phyloP scores from a whole-genome alignment of 2,888 invertebrate genomes.

The Diaprepes abbreviatus region DNA sequence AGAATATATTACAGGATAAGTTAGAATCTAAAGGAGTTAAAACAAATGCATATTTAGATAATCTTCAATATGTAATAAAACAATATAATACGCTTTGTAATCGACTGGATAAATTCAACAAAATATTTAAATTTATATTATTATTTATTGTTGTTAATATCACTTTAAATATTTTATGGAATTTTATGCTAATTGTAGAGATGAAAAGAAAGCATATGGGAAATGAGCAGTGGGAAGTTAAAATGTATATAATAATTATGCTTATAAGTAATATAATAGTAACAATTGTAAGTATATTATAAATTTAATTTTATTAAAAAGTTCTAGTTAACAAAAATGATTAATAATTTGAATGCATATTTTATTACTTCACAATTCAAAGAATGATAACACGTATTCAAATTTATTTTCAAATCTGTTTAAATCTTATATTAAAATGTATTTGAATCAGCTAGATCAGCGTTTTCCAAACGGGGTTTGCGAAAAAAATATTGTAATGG shows the following conservation, averaged over 20 bases:
- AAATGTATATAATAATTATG: neutral
- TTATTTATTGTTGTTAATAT: slow-evolving; percentile 2
- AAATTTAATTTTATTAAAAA: no score
- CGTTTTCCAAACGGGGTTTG: no score
- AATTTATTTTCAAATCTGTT: no score
- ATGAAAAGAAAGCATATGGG: neutral
- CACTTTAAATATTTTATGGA: slow-evolving; percentile 8
- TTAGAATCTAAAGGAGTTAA: neutral
- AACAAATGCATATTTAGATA: neutral
- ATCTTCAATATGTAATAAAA: neutral
- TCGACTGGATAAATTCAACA: slow-evolving; percentile 16
- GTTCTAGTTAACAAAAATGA: no score
- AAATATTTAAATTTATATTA: slow-evolving; percentile 6
- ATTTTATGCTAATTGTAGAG: slow-evolving; percentile 1
- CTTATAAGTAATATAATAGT: neutral
- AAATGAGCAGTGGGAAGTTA: neutral
- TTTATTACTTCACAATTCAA: no score
- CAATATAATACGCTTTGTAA: slow-evolving; percentile 11
- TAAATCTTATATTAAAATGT: no score
- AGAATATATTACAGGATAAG: neutral
- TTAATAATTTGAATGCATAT: no score
- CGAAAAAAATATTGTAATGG: no score
- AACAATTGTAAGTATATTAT: slow-evolving; percentile 13
- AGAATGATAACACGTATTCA: no score
- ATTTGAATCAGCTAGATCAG: no score